Evolutionary conservation across 37 sponge, comb jelly and placozoan species (phyloP).

Genomic region (Agelas oroides): DNA sequence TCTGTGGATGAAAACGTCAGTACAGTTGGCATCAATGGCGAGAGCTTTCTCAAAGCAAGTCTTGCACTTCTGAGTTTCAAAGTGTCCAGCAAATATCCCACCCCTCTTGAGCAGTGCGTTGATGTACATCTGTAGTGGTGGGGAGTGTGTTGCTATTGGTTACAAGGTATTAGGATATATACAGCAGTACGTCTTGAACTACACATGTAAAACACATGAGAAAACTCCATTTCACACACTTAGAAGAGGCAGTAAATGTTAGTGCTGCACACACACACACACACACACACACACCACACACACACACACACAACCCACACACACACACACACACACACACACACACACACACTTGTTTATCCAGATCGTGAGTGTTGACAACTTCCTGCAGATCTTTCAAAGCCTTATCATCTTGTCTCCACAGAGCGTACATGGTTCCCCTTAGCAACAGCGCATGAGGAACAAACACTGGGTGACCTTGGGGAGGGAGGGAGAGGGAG

Average conservation of each 20-base stretch:
- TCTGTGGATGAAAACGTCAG: conserved; percentile 63
- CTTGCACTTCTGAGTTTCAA: conserved; percentile 32
- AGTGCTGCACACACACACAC: no score
- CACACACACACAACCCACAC: conserved; percentile 8
- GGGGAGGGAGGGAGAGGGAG: not conserved
- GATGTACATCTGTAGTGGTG: conserved; percentile 18
- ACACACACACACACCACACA: conserved; percentile 3
- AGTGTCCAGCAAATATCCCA: conserved; percentile 13
- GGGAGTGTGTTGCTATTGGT: not conserved
- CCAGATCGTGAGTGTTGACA: conserved; percentile 13
- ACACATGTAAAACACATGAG: no score
- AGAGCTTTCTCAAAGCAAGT: conserved; percentile 40
- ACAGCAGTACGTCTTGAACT: not conserved
- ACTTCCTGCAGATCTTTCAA: conserved; percentile 39
- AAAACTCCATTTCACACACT: no score
- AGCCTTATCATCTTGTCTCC: conserved; percentile 50
- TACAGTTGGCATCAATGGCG: conserved; percentile 13
- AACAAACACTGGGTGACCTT: conserved; percentile 54
- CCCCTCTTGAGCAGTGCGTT: conserved; percentile 52
- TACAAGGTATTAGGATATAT: not conserved
- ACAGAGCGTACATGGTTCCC: conserved; percentile 46
- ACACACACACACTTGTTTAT: conserved; percentile 3
- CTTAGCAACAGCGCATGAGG: conserved; percentile 51
- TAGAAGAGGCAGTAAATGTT: no score
- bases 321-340: conserved; percentile 15